Evolutionary conservation across 2,797 vertebrate genomes (phyloP).

Genomic region (Mallotus villosus): DNA sequence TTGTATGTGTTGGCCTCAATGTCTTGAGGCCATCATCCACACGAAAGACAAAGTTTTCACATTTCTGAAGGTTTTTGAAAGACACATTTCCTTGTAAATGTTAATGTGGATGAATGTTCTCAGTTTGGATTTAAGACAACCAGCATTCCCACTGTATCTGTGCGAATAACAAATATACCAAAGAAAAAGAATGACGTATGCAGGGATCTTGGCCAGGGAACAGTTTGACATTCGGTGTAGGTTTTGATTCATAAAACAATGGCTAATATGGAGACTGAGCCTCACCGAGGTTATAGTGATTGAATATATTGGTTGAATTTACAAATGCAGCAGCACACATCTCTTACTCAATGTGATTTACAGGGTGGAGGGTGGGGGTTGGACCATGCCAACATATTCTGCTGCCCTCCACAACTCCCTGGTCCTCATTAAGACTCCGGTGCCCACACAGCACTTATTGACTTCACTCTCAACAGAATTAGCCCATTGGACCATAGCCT

Average conservation of each 20-base stretch:
- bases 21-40: background rate
- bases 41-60: background rate
- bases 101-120: background rate
- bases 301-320: constrained; percentile 36
- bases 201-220: background rate
- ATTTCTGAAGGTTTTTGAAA: no score
- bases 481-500: constrained; percentile 42
- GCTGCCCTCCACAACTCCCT: constrained; percentile 47
- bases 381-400: constrained; percentile 37
- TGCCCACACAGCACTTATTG: constrained; percentile 61
- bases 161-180: background rate
- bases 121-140: constrained; percentile 10
- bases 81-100: no score
- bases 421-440: constrained; percentile 32
- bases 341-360: constrained; percentile 28
- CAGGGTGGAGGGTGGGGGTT: constrained; percentile 12
- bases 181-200: constrained; percentile 13
- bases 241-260: background rate
- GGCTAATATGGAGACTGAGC: constrained; percentile 12
- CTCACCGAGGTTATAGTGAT: constrained; percentile 7
- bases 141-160: background rate
- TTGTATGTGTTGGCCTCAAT: background rate
- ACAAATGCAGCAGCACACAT: constrained; percentile 25
- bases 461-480: constrained; percentile 54
- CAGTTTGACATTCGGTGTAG: constrained; percentile 3